These are phyloP conservation scores for Andricus grossulariae DNA, from an alignment of 1,140 invertebrate species.

Conservation along the genomic window DNA sequence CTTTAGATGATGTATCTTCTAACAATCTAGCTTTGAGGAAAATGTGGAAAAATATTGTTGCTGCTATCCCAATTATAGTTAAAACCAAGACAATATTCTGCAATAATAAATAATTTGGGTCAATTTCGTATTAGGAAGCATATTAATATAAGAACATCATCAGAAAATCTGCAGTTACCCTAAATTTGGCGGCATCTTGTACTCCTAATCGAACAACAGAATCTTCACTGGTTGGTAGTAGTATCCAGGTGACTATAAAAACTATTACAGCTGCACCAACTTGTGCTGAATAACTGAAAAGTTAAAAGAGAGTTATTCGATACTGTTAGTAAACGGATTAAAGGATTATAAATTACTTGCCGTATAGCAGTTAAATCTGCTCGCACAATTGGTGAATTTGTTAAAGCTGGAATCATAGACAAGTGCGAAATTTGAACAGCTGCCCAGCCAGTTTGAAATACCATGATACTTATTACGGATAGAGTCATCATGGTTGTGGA, in stretches of 20 bases:
- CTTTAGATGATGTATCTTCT: slow-evolving; percentile 53
- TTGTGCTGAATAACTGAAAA: slow-evolving; percentile 86
- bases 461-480: slow-evolving; percentile 85
- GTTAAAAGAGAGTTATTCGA: slow-evolving; percentile 7
- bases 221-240: slow-evolving; percentile 78
- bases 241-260: slow-evolving; percentile 86
- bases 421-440: slow-evolving; percentile 93
- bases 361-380: slow-evolving; percentile 88
- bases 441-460: slow-evolving; percentile 95
- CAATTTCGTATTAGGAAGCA: too few relatives aligned
- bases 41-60: slow-evolving; percentile 79
- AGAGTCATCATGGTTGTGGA: slow-evolving; percentile 66
- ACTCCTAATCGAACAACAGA: slow-evolving; percentile 78
- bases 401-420: slow-evolving; percentile 89
- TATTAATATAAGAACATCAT: neutral
- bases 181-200: slow-evolving; percentile 85
- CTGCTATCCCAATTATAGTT: slow-evolving; percentile 76
- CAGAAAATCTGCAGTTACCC: slow-evolving; percentile 75
- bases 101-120: slow-evolving; percentile 26
- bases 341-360: slow-evolving; percentile 70
- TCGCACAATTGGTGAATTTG: slow-evolving; percentile 80
- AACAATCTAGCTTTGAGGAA: slow-evolving; percentile 70
- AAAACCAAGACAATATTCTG: slow-evolving; percentile 79
- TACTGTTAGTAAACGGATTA: neutral
- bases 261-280: slow-evolving; percentile 87